Percentiles rank a stretch among this genome's conserved stretches.
Evolutionary conservation across 1,140 invertebrate species (phyloP).

Genomic region (Luehdorfia chinensis): DNA sequence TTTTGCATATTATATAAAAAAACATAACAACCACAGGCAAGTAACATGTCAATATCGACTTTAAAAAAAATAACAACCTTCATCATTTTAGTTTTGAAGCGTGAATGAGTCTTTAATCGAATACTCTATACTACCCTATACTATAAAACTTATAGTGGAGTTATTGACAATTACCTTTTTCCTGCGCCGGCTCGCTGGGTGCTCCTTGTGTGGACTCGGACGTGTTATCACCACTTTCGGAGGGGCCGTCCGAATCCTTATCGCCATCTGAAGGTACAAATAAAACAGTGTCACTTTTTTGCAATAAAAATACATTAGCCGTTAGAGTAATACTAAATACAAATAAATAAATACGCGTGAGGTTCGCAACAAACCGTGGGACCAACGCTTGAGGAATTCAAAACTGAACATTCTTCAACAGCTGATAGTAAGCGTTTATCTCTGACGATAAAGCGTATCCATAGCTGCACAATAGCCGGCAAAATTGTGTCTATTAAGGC

Average conservation of each 20-base stretch:
- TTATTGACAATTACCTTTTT: conserved; percentile 59
- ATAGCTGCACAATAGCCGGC: conserved; percentile 22
- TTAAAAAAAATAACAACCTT: too few relatives aligned
- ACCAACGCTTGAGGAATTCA: conserved; percentile 67
- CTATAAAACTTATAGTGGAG: too few relatives aligned
- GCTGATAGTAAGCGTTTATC: conserved; percentile 45
- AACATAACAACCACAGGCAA: neutral
- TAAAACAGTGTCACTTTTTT: conserved; percentile 20
- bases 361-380: conserved; percentile 46
- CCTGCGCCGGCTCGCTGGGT: conserved; percentile 63
- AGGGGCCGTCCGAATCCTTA: conserved; percentile 73
- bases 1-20: too few relatives aligned
- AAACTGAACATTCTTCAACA: conserved; percentile 66
- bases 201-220: conserved; percentile 67
- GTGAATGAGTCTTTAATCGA: too few relatives aligned
- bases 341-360: conserved; percentile 8
- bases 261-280: conserved; percentile 64
- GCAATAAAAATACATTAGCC: conserved; percentile 14
- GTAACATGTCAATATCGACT: too few relatives aligned
- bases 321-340: too few relatives aligned
- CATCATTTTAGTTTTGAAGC: too few relatives aligned
- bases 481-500: conserved; percentile 23
- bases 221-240: conserved; percentile 73
- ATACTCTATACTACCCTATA: too few relatives aligned
- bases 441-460: conserved; percentile 40